phyloP scores from a whole-genome alignment of 2,888 invertebrate species.

The Andrena flavipes region DNA sequence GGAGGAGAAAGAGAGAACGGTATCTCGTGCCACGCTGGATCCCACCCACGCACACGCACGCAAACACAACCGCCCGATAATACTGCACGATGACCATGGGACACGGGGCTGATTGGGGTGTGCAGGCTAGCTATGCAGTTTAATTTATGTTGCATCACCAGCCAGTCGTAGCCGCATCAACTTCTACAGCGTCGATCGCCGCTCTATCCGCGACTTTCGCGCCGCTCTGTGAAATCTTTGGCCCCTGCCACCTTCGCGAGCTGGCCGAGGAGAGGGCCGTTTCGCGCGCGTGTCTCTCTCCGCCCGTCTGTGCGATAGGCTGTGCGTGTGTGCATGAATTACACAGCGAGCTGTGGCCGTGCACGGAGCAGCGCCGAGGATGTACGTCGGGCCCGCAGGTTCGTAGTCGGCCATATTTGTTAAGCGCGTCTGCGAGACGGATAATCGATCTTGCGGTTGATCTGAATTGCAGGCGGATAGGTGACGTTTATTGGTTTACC shows the following conservation, averaged over 20 bases:
- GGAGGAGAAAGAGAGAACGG: slow-evolving; percentile 28
- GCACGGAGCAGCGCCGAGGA: slow-evolving; percentile 20
- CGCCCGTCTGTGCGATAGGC: slow-evolving; percentile 5
- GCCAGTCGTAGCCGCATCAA: slow-evolving; percentile 77
- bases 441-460: slow-evolving; percentile 66
- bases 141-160: slow-evolving; percentile 82
- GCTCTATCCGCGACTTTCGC: not conserved
- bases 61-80: slow-evolving; percentile 74
- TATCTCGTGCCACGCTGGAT: slow-evolving; percentile 57
- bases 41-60: slow-evolving; percentile 69
- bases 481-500: slow-evolving; percentile 62
- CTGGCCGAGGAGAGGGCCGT: slow-evolving; percentile 7
- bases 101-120: slow-evolving; percentile 81
- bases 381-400: slow-evolving; percentile 50
- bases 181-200: slow-evolving; percentile 51
- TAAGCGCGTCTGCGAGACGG: slow-evolving; percentile 57
- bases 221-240: not conserved
- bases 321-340: slow-evolving; percentile 31
- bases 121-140: slow-evolving; percentile 79
- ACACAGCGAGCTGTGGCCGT: slow-evolving; percentile 20
- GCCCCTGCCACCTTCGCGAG: slow-evolving; percentile 17
- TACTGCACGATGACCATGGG: slow-evolving; percentile 79
- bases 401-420: slow-evolving; percentile 72
- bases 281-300: slow-evolving; percentile 1
- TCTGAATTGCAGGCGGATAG: slow-evolving; percentile 47